Base-by-base conservation (phyloP, 2,797 vertebrate genomes). In the Menidia menidia region DNA sequence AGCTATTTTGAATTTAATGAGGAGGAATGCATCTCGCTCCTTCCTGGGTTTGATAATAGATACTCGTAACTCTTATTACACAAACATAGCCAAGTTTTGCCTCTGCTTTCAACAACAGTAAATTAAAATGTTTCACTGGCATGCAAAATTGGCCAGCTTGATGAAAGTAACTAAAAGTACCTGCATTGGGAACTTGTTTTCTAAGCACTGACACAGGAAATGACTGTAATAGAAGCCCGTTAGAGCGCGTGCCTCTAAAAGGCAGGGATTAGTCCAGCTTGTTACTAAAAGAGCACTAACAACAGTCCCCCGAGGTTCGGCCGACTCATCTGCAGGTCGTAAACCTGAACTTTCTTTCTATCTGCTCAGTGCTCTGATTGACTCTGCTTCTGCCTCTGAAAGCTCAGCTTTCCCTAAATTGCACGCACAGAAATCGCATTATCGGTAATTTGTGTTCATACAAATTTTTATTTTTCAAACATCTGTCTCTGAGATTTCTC, bases 1-100 rank as follows among this genome's bases (percentile, higher is more conserved):
- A 88, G 82, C 81, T 65, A 79, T 75, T 75, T 64, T 80, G 72
- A 76, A 82, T 89, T 84, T 87, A 88, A 89, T 82, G 81, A 89
- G 76, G 78, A 85, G 58, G 77, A 85, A 87, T 65, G 68, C 63
- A 72, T 81, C 80, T 79, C 71, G 77, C 86, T 73, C 44, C 47
- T 68, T 82, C 60, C 73, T 31, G 44, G 58, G 68, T 68, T 77
- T 74, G 69, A 85, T 82, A 84, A 80, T 75, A 60, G 73, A 77
- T 78, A 77, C 73, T 71, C 61, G 78, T 73, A 81, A 70, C 73
- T 75, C 68, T 68, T 84, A 86, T 83, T 77, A 79, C 65, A 87
- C 66, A 83, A 82, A 77, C 72, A 70, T 63, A 60, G 65, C 44
- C 56, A 50, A 50, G 75, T 75, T 79, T 61, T 75, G 63, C 68